Evolutionary conservation across 2,113 vertebrate species (phyloP), one percentile per base, ranked within the genome.

Genomic region (Bostrychus sinensis): DNA sequence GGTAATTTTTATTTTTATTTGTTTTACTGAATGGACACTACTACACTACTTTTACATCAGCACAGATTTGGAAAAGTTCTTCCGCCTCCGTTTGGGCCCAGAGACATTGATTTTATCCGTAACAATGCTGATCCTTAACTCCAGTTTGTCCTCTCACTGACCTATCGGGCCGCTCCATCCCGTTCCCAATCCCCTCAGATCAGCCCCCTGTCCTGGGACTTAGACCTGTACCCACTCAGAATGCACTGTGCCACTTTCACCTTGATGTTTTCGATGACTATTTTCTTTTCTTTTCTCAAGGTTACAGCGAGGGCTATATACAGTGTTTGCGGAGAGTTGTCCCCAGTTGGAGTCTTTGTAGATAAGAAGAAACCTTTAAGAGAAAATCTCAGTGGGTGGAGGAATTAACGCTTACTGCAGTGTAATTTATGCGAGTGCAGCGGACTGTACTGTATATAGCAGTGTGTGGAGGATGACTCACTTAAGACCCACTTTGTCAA

Each of bases 201-300:
- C 61, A 30, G 20, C 59, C 34, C 37, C 13, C 0, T n/a, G 45
- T 82, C 72, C 37, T 12, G 70, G 72, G 77, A 82, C 63, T 51
- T 7, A 30, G 51, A 16, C 11, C 0, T 5, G 28, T 37, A 56
- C 57, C 77, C 57, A 67, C 74, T 74, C 37, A 20, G 53, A 62
- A 80, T 82, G 55, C 77, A 77, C 55, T 53, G 17, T 46, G 63
- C 13, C 60, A 72, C 70, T 28, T 38, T 61, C 71, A 66, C 69
- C 78, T 88, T 80, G 70, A 87, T 80, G 73, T 80, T 4, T 78
- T 25, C 39, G 26, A 64, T 60, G 55, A n/a, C 45, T 51, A 13
- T 26, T 69, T 66, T 46, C 56, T 64, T 83, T 55, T 9, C 20
- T 66, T 60, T 55, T 53, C 63, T 83, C 78, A 80, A 83, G 82